Conservation (phyloP, 2,113 vertebrate genomes). For the Chionodraco myersi region DNA sequence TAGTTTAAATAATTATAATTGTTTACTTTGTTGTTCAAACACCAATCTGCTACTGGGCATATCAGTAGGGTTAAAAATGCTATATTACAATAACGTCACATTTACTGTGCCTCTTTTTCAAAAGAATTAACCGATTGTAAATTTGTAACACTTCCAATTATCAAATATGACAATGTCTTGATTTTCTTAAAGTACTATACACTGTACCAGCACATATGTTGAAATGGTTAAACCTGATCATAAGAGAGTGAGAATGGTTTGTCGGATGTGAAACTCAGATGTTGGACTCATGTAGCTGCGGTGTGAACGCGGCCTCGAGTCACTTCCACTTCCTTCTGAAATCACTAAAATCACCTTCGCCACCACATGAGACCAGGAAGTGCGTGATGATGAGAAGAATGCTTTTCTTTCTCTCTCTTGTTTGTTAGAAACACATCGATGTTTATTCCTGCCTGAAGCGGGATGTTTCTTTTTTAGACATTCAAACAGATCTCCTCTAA, state of each 20-base stretch:
- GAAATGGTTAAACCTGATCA: neutral
- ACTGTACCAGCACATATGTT: no score
- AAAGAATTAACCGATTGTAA: neutral
- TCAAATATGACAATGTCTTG: neutral
- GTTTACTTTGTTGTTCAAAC: neutral
- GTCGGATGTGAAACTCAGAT: neutral
- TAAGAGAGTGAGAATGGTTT: neutral
- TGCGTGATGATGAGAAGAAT: constrained; percentile 68
- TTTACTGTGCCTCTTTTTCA: neutral
- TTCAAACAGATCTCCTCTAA: constrained; percentile 47
- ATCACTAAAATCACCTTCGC: constrained; percentile 49
- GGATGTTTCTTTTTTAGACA: constrained; percentile 76
- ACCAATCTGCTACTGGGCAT: neutral
- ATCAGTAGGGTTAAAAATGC: neutral
- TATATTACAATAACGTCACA: neutral
- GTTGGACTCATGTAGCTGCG: neutral
- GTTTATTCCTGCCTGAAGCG: constrained; percentile 80
- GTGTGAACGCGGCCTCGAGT: constrained; percentile 3
- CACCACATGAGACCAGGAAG: constrained; percentile 65
- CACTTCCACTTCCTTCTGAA: constrained; percentile 45
- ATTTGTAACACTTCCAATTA: neutral
- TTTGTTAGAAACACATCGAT: constrained; percentile 58
- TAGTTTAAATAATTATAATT: neutral
- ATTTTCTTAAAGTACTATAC: neutral
- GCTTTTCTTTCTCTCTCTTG: constrained; percentile 45